A percentile compares a stretch with the other conserved stretches of the same genome.
phyloP scores from a whole-genome alignment of 2,888 invertebrate species.

The Anoncus sp. region DNA sequence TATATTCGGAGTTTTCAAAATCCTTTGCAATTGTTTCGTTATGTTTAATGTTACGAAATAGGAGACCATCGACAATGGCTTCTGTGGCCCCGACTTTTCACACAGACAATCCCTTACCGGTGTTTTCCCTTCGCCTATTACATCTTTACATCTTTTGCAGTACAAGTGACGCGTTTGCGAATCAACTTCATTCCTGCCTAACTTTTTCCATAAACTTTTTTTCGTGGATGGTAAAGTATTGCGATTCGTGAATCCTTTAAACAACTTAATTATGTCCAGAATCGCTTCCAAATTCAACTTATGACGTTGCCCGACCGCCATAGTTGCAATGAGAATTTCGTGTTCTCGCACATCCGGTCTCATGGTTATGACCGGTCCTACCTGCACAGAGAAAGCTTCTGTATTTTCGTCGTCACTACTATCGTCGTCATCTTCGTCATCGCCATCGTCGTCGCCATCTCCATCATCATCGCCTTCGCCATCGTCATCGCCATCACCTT shows the following conservation, averaged over 20 bases:
- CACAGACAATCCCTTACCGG: constrained; percentile 27
- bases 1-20: constrained; percentile 32
- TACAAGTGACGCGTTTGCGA: constrained; percentile 30
- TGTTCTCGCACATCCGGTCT: constrained; percentile 32
- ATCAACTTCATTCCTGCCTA: constrained; percentile 19
- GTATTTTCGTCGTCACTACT: constrained; percentile 14
- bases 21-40: constrained; percentile 25
- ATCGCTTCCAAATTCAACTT: constrained; percentile 22
- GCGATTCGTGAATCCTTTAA: constrained; percentile 29
- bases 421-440: neutral
- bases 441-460: neutral
- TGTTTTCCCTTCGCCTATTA: constrained; percentile 24
- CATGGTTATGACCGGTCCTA: constrained; percentile 34
- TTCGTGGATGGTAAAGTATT: constrained; percentile 36
- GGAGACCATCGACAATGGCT: no score
- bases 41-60: constrained; percentile 33
- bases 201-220: constrained; percentile 16
- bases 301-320: constrained; percentile 17
- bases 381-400: constrained; percentile 12
- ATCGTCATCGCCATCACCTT: neutral
- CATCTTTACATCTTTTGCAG: constrained; percentile 28
- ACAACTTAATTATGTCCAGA: constrained; percentile 24
- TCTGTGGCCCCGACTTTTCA: no score
- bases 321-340: constrained; percentile 3
- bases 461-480: neutral